A percentile compares a stretch with the other conserved stretches of the same genome.
Evolutionary conservation across 2,797 vertebrate genomes (phyloP).

Genomic region (Galago senegalensis): DNA sequence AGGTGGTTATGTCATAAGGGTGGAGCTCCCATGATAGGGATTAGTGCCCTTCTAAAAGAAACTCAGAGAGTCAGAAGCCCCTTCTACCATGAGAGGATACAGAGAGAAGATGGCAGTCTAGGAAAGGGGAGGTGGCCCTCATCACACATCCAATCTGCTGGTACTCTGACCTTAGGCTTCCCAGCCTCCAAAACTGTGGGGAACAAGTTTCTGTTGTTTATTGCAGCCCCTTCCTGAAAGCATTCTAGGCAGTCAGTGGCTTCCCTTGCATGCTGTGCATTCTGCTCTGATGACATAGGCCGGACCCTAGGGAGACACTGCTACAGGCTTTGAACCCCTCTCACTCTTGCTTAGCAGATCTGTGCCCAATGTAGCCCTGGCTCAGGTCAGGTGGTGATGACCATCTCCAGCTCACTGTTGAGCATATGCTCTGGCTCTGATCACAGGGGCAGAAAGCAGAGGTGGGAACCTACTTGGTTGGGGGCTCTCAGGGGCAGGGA

Average conservation of each 20-base stretch:
- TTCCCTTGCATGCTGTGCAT: background rate
- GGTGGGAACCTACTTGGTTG: accelerated
- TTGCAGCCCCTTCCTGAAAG: background rate
- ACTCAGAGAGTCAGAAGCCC: background rate
- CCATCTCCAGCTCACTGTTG: background rate
- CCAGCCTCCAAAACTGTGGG: background rate
- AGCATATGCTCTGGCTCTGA: accelerated
- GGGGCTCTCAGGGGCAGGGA: background rate
- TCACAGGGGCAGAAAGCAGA: background rate
- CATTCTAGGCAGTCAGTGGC: background rate
- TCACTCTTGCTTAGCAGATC: background rate
- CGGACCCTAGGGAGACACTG: background rate
- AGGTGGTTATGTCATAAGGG: background rate
- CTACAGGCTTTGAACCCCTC: background rate
- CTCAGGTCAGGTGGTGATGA: background rate
- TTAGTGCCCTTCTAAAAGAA: background rate
- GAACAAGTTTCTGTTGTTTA: background rate
- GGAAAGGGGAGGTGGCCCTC: background rate
- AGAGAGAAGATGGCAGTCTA: background rate
- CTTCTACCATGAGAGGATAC: background rate
- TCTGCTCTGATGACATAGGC: too few relatives aligned
- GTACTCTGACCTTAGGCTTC: background rate
- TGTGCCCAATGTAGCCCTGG: background rate
- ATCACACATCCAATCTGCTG: background rate
- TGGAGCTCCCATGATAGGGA: background rate